Percentiles rank a stretch among this genome's conserved stretches.
phyloP scores from a whole-genome alignment of 1,140 invertebrate species.

The Aphis craccivora region DNA sequence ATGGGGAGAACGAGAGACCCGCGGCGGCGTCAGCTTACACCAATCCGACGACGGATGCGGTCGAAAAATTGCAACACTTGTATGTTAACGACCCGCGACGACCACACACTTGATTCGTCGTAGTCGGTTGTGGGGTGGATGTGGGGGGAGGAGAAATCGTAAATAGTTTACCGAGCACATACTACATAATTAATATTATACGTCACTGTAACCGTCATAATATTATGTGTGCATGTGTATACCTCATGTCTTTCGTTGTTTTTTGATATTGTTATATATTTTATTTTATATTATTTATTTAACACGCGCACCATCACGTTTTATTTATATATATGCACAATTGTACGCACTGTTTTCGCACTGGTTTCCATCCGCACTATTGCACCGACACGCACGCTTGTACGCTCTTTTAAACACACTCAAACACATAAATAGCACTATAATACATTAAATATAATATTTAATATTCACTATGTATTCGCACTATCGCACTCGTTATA shows the following conservation, averaged over 20 bases:
- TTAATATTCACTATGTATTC: background rate
- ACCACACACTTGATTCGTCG: too few relatives aligned
- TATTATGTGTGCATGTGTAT: background rate
- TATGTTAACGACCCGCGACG: background rate
- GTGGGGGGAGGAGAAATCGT: background rate
- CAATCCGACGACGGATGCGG: conserved; percentile 15
- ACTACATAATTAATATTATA: background rate
- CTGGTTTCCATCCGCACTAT: background rate
- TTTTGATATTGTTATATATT: background rate
- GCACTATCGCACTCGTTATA: background rate
- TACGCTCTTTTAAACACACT: conserved; percentile 27
- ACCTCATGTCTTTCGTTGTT: conserved; percentile 11
- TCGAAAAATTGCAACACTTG: background rate
- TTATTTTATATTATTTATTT: conserved; percentile 9
- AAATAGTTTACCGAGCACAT: background rate
- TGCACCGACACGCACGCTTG: background rate
- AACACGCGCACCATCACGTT: background rate
- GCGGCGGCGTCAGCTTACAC: too few relatives aligned
- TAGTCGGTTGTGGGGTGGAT: too few relatives aligned
- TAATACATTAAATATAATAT: background rate
- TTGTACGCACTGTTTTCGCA: conserved; percentile 9
- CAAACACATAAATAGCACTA: background rate
- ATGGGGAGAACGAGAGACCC: conserved; percentile 20
- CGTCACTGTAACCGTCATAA: background rate
- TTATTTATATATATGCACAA: background rate